phyloP scores from a whole-genome alignment of 2,888 invertebrate genomes.

The Neoaliturus tenellus region DNA sequence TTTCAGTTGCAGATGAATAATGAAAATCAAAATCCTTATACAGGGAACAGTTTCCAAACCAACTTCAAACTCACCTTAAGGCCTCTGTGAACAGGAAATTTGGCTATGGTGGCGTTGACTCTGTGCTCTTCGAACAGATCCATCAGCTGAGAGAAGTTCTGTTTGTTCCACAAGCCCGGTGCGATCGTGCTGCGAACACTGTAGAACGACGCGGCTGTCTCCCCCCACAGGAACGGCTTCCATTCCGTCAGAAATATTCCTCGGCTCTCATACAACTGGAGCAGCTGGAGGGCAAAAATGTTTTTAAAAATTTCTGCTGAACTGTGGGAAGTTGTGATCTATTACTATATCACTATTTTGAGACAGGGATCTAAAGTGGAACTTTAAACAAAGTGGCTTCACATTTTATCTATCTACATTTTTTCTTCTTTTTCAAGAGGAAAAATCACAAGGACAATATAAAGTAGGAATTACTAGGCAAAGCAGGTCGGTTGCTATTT shows the following conservation, averaged over 20 bases:
- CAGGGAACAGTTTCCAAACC: too few species aligned
- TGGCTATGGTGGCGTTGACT: slow-evolving; percentile 80
- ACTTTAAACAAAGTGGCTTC: too few species aligned
- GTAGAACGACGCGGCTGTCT: slow-evolving; percentile 86
- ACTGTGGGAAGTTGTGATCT: background rate
- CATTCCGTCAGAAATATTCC: slow-evolving; percentile 80
- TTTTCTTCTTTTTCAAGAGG: too few species aligned
- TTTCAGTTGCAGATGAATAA: too few species aligned
- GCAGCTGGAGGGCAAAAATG: slow-evolving; percentile 73
- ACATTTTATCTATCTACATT: too few species aligned
- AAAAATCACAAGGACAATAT: too few species aligned
- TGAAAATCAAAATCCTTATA: background rate
- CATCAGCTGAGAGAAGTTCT: slow-evolving; percentile 72
- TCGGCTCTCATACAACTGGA: slow-evolving; percentile 82
- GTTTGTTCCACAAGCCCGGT: slow-evolving; percentile 64
- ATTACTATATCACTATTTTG: too few species aligned
- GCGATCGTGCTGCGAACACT: slow-evolving; percentile 73
- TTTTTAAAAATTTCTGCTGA: background rate
- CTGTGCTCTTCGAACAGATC: slow-evolving; percentile 81
- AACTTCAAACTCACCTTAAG: slow-evolving; percentile 71
- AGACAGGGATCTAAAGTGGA: too few species aligned
- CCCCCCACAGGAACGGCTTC: slow-evolving; percentile 91
- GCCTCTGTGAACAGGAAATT: slow-evolving; percentile 81
- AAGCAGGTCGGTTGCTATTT: too few species aligned
- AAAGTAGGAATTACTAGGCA: too few species aligned